Conservation (phyloP, 2,888 invertebrate species). For the Danaus chrysippus region DNA sequence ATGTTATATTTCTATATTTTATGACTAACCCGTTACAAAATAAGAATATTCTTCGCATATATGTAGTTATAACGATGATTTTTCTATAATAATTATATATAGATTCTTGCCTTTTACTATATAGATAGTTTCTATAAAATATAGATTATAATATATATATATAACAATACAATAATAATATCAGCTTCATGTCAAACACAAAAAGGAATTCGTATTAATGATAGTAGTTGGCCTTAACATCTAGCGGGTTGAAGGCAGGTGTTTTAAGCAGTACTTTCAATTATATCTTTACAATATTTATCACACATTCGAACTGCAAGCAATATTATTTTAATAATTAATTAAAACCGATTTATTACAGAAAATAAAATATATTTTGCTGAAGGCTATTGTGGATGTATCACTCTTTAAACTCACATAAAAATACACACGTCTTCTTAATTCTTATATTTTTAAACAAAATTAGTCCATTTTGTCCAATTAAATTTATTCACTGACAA, state of each 20-base stretch:
- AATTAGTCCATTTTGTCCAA: no score
- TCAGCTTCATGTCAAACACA: slow-evolving; percentile 16
- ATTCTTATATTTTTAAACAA: no score
- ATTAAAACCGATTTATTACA: no score
- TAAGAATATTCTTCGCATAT: no score
- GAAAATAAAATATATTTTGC: no score
- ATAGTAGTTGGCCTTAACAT: slow-evolving; percentile 72
- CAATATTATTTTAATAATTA: no score
- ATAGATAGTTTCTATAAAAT: background rate
- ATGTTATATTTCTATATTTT: background rate
- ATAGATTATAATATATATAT: background rate
- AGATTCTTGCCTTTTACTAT: background rate
- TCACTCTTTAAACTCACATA: no score
- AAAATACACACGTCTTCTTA: no score
- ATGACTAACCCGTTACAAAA: no score
- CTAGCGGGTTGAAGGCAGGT: slow-evolving; percentile 54
- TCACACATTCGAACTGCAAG: background rate
- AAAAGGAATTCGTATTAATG: slow-evolving; percentile 46
- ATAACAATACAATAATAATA: background rate
- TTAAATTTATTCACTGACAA: no score
- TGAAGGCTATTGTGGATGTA: no score
- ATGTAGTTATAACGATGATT: no score
- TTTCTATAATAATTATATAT: background rate
- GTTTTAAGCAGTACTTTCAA: slow-evolving; percentile 49
- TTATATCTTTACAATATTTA: slow-evolving; percentile 22